Evolutionary conservation across 1,140 invertebrate genomes (phyloP).

Genomic region (Macrocentrus cingulum): DNA sequence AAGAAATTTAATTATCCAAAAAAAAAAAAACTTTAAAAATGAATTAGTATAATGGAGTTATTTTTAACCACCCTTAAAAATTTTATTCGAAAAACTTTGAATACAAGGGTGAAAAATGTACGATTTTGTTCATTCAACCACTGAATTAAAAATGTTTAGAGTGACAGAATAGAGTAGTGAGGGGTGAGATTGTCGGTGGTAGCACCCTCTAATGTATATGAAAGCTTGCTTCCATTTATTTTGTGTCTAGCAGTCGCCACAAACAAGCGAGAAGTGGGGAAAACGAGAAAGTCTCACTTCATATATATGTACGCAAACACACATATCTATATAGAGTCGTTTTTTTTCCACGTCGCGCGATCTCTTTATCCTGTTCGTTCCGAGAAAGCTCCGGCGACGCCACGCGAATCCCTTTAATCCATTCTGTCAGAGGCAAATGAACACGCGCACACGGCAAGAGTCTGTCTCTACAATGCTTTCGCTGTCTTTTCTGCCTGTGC

Average conservation of each 20-base stretch:
- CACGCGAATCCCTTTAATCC: conserved; percentile 21
- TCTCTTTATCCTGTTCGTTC: conserved; percentile 1
- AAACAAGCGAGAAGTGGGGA: conserved; percentile 12
- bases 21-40: no score
- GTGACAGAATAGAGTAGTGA: background rate
- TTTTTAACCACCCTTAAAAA: no score
- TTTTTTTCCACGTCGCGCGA: background rate
- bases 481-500: background rate
- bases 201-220: conserved; percentile 5
- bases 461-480: background rate
- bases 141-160: conserved; percentile 1
- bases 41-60: no score
- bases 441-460: conserved; percentile 3
- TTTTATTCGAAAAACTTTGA: no score
- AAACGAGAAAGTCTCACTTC: conserved; percentile 1
- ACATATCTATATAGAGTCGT: no score
- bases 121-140: no score
- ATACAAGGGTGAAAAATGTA: no score
- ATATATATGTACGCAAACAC: background rate
- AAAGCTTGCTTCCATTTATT: conserved; percentile 19
- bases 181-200: background rate
- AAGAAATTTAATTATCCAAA: no score
- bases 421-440: conserved; percentile 27
- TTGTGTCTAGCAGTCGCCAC: conserved; percentile 7
- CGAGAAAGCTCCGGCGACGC: conserved; percentile 1